A percentile compares a stretch with the other conserved stretches of the same genome.
phyloP scores from a whole-genome alignment of 92 coral and sea anemone genomes.

The Porites cylindrica region DNA sequence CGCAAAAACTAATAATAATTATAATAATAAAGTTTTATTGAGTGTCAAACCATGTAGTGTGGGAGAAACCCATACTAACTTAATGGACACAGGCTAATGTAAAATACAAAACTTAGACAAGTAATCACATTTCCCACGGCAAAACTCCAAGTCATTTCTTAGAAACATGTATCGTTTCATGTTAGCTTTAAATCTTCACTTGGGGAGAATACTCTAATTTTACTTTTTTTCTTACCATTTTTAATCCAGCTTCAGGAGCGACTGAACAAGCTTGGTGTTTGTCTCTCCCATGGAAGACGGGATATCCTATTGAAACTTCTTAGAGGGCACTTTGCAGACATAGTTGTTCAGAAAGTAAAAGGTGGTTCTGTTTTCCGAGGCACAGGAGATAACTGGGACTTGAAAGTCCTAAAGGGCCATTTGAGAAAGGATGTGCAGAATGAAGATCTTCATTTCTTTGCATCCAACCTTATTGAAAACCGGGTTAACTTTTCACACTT shows the following conservation, averaged over 20 bases:
- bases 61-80: too few relatives aligned
- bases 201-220: too few relatives aligned
- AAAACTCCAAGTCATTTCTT: too few relatives aligned
- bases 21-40: too few relatives aligned
- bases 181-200: too few relatives aligned
- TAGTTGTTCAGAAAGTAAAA: constrained; percentile 25
- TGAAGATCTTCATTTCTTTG: constrained; percentile 70
- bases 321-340: constrained; percentile 71
- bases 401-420: constrained; percentile 46
- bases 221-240: too few relatives aligned
- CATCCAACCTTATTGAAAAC: constrained; percentile 68
- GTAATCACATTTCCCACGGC: too few relatives aligned
- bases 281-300: constrained; percentile 41
- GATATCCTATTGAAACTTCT: constrained; percentile 41
- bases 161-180: too few relatives aligned
- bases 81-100: too few relatives aligned
- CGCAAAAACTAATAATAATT: too few relatives aligned
- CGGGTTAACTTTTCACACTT: constrained; percentile 53
- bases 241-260: constrained; percentile 58
- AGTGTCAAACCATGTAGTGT: too few relatives aligned
- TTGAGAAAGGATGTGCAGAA: constrained; percentile 69
- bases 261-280: constrained; percentile 68
- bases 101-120: too few relatives aligned
- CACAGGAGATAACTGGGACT: constrained; percentile 69
- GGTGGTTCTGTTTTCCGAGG: constrained; percentile 37